These are phyloP conservation scores for Bibio marci DNA, from an alignment of 2,888 invertebrate genomes.

Conservation along the genomic window DNA sequence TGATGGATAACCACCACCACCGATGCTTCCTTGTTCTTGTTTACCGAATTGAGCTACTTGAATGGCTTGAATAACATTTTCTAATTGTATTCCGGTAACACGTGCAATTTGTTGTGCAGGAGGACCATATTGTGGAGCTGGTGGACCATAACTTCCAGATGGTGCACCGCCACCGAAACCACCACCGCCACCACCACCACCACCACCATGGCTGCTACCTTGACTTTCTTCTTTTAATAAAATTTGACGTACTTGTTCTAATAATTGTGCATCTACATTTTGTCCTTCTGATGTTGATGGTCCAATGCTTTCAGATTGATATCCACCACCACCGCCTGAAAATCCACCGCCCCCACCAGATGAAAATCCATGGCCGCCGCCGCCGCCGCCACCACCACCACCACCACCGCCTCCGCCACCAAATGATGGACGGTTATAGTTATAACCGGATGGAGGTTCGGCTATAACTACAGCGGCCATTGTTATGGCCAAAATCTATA, in stretches of 20 bases:
- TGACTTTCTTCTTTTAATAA: conserved; percentile 63
- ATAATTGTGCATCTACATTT: conserved; percentile 59
- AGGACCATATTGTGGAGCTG: conserved; percentile 49
- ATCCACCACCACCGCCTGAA: conserved; percentile 50
- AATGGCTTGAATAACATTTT: conserved; percentile 71
- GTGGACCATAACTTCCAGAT: conserved; percentile 48
- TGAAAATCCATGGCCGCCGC: conserved; percentile 30
- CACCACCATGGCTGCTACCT: conserved; percentile 34
- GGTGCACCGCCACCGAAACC: conserved; percentile 35
- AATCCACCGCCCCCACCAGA: conserved; percentile 24
- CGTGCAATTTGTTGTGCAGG: conserved; percentile 32
- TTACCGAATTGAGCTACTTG: conserved; percentile 76
- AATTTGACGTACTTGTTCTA: conserved; percentile 73
- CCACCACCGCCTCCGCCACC: conserved; percentile 27
- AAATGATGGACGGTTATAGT: conserved; percentile 51
- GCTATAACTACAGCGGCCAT: conserved; percentile 57
- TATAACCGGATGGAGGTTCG: conserved; percentile 56
- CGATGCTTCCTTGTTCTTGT: conserved; percentile 31
- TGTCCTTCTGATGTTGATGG: conserved; percentile 70
- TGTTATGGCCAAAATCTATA: conserved; percentile 68
- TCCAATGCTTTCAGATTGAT: conserved; percentile 59
- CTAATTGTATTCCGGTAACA: conserved; percentile 71
- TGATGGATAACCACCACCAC: conserved; percentile 25
- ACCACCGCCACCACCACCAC: conserved; percentile 30
- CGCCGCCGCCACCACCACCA: conserved; percentile 19